Base-by-base conservation (phyloP, 1,140 invertebrate genomes). In the Amphibalanus amphitrite region DNA sequence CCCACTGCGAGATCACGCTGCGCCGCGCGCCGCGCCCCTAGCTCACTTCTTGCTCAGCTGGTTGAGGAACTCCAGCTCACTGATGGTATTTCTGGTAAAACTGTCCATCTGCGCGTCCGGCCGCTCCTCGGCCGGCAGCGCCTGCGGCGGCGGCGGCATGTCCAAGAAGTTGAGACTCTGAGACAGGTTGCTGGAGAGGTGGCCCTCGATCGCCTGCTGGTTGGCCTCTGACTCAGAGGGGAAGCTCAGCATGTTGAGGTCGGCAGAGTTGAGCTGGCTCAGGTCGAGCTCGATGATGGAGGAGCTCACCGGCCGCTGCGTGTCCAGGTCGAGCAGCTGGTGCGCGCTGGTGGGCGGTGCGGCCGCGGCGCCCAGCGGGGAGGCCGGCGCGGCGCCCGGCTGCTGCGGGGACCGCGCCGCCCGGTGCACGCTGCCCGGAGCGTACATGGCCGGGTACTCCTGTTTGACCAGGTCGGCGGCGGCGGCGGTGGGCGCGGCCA, bases 101-200 rank as follows among this genome's bases (percentile, higher is more conserved):
- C 87, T 86, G 28, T 86, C 89, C 28, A 59, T 59, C 47, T 59
- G 47, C 20, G 47, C 47, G 47, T 25, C 29, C 8, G 8, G 28
- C 29, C 30, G 3, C 20, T n/a, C n/a, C 40, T 68, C 40, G 67
- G 28, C 29, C 65, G 67, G 67, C 69, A 15, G 1, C 67, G 69
- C 3, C 65, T n/a, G 28, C 47, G 40, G 69, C n/a, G 68, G n/a
- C n/a, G n/a, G 69, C 67, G 72, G 74, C 33, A 67, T 69, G 71
- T 76, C 75, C 28, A 76, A 72, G 33, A 75, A 74, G 70, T 74
- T 75, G 17, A 74, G 70, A 69, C 74, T 74, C 26, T 72, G 73
- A 3, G 75, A 75, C 64, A 78, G 73, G 71, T 78, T 77, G 38
- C 76, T 75, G 28, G 73, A 75, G 0, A 78, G 70, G 67, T 78